Base-by-base conservation (phyloP, 1,140 invertebrate species). In the Conus ventricosus region DNA sequence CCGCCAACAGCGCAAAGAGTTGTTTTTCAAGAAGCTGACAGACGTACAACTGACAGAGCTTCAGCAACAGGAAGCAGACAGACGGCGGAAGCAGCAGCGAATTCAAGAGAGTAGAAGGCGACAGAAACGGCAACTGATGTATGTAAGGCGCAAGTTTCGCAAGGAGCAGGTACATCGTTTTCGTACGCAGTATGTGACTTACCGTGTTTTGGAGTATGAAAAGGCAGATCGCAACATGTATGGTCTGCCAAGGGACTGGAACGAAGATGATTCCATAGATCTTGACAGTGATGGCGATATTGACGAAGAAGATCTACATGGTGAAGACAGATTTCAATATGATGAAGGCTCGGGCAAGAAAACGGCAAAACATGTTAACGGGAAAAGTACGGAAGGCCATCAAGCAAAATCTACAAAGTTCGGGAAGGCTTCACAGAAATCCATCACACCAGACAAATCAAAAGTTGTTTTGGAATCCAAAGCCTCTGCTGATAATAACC, bases 161-260 rank as follows among this genome's bases (percentile, higher is more conserved):
- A 88, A 91, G 20, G 91, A 93, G n/a, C 92, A 91, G 78, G 85
- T 67, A 80, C 89, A 91, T 54, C 88, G 93, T 55, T 93, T 92
- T 85, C 89, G 90, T 15, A 91, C 92, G 8, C 93, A 94, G 87
- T 93, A 93, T 87, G 92, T 94, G 23, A 93, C 93, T 13, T 88
- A 85, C 54, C 88, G 91, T 15, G 89, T 92, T 27, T 86, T 94
- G 20, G 91, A 93, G 80, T 90, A 93, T 87, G 93, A 94, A 85
- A 60, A 57, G 17, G 91, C 88, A 89, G 91, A 92, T 84, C 88
- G 93, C 4, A 76, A 89, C 60, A 60, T 89, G 54, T 94, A 93
- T 75, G 93, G 93, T 54, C 84, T 94, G 53, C 93, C 93, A 6
- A 91, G 92, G 53, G 89, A 91, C n/a, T 71, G 23, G 57, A 84